Evolutionary conservation across 2,113 vertebrate genomes (phyloP).

Genomic region (Stegostoma tigrinum): DNA sequence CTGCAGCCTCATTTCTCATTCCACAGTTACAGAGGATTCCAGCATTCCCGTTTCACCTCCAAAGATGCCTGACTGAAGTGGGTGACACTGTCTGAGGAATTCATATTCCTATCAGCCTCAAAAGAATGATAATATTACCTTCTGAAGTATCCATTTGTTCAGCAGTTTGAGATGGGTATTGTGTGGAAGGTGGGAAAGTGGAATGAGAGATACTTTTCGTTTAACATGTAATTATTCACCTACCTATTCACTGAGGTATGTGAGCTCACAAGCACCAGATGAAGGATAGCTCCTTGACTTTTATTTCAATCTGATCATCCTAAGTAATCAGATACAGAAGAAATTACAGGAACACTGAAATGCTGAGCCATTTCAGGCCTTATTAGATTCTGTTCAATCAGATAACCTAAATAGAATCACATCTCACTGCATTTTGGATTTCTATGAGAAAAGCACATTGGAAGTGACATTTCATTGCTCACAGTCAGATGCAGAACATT

Average conservation of each 20-base stretch:
- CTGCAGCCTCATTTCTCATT: no score
- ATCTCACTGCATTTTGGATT: neutral
- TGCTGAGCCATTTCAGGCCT: neutral
- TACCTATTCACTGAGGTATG: neutral
- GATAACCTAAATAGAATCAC: conserved; percentile 23
- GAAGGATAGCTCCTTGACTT: neutral
- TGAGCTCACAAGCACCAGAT: neutral
- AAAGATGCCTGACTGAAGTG: neutral
- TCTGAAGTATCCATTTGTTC: neutral
- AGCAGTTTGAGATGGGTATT: neutral
- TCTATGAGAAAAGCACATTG: conserved; percentile 41
- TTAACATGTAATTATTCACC: neutral
- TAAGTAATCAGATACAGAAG: neutral
- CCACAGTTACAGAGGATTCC: no score
- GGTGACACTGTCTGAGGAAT: neutral
- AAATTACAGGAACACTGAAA: neutral
- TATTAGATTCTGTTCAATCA: neutral
- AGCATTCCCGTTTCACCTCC: no score
- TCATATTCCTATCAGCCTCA: neutral
- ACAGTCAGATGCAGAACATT: conserved; percentile 52
- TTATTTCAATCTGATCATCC: neutral
- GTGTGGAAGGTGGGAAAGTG: no score
- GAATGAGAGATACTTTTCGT: neutral
- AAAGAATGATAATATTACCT: neutral
- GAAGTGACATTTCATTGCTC: conserved; percentile 52